Conservation (phyloP, 1,140 invertebrate genomes). For the Hestina assimilis region DNA sequence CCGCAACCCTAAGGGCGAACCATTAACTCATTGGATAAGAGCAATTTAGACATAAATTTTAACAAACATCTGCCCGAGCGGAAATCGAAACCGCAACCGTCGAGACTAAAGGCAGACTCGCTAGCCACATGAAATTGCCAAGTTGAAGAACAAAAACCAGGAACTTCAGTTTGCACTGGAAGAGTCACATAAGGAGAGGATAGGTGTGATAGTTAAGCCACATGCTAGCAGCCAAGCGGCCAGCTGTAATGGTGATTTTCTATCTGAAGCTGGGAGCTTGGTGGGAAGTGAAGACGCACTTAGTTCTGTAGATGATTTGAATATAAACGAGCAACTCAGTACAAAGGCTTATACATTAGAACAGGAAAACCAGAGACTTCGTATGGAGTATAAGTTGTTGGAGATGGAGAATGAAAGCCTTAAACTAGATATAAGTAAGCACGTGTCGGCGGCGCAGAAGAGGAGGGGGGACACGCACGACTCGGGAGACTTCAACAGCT, state of each 20-base stretch:
- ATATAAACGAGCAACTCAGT: conserved; percentile 70
- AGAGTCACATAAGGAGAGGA: conserved; percentile 57
- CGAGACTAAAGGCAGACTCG: too few relatives aligned
- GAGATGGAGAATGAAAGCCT: conserved; percentile 74
- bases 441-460: conserved; percentile 57
- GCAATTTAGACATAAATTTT: too few relatives aligned
- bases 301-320: conserved; percentile 77
- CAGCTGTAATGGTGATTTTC: conserved; percentile 73
- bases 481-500: conserved; percentile 65
- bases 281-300: conserved; percentile 81
- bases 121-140: conserved; percentile 75
- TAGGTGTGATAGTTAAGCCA: conserved; percentile 55
- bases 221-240: conserved; percentile 55
- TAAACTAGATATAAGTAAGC: conserved; percentile 61
- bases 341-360: conserved; percentile 68
- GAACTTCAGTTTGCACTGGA: conserved; percentile 74
- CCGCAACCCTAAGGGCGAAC: too few relatives aligned
- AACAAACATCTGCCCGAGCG: too few relatives aligned
- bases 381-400: conserved; percentile 71
- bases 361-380: conserved; percentile 73
- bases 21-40: too few relatives aligned
- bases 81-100: too few relatives aligned
- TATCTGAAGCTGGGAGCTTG: conserved; percentile 74
- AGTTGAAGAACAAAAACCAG: conserved; percentile 78
- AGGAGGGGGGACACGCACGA: conserved; percentile 58